Base-by-base conservation (phyloP, 2,797 vertebrate genomes). In the Salarias fasciatus region DNA sequence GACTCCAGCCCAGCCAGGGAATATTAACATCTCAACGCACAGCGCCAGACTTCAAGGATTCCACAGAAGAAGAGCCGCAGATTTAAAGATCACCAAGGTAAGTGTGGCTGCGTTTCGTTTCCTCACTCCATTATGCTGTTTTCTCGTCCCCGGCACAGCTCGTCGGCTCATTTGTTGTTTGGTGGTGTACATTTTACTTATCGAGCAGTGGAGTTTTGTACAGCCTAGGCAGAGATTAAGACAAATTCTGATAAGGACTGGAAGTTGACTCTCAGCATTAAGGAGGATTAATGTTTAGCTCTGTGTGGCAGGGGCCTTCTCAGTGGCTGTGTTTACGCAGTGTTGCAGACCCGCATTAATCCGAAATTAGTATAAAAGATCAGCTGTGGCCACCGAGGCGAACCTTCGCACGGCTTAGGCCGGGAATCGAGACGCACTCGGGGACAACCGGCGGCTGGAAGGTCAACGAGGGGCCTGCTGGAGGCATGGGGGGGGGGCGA, bases 251-350 rank as follows among this genome's bases (percentile, higher is more conserved):
- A 95, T 98, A 96, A 98, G 95, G 95, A 97, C 95, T 96, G 95
- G 94, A 97, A 97, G 96, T 99, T 99, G 97, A 99, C 96, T 98
- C 96, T 95, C 88, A 94, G 97, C 94, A 98, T 99, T 98, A 99
- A 96, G 94, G 94, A 93, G 97, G 97, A 98, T 99, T 99, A 99
- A 96, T 95, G 95, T 95, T 97, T 95, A 95, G 95, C 95, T 97
- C 92, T 92, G 94, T 94, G 95, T 95, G 95, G 95, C 95, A 93
- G 92, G 83, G 91, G 94, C 94, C 94, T 94, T 92, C 95, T 94
- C 93, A 87, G 94, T 94, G 94, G 93, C 94, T 93, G 90, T 97
- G 95, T 98, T 97, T 96, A 97, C 93, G 95, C 94, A 95, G 93
- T 92, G 94, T 93, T 92, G 93, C 91, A 95, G 95, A 94, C 95